Percentiles rank a stretch among this genome's conserved stretches.
These are phyloP conservation scores for Conistra vaccinii DNA, from an alignment of 2,888 invertebrate species.

Conservation along the genomic window DNA sequence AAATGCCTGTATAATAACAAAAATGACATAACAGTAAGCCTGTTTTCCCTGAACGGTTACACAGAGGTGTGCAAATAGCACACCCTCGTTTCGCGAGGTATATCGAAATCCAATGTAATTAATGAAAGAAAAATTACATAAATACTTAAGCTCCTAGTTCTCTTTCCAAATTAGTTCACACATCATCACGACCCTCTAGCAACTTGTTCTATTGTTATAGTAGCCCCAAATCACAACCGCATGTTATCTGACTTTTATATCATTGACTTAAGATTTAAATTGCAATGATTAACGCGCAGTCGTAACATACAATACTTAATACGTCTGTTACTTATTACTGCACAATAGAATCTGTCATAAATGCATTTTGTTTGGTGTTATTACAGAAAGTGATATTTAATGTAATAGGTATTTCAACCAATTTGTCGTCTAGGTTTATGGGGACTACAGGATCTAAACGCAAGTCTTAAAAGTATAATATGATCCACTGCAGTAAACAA, in stretches of 20 bases:
- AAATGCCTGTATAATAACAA: background rate
- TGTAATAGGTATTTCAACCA: conserved; percentile 9
- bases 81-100: too few species aligned
- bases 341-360: conserved; percentile 49
- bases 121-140: conserved; percentile 4
- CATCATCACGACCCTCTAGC: conserved; percentile 43
- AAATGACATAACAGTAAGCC: too few species aligned
- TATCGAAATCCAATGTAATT: background rate
- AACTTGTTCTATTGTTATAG: conserved; percentile 54
- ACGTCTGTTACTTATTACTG: conserved; percentile 56
- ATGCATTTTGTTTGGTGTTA: conserved; percentile 35
- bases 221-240: background rate
- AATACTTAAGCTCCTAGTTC: conserved; percentile 10
- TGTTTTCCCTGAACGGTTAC: background rate
- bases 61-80: background rate
- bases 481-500: too few species aligned
- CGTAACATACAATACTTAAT: background rate
- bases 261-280: conserved; percentile 6
- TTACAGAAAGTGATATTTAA: conserved; percentile 17
- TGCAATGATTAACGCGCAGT: background rate
- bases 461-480: too few species aligned
- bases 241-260: background rate
- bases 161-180: conserved; percentile 31
- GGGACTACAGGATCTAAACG: too few species aligned
- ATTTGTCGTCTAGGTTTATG: background rate